A percentile compares a stretch with the other conserved stretches of the same genome.
Conservation (phyloP, 2,797 vertebrate species). For the Tiaroga cobitis region DNA sequence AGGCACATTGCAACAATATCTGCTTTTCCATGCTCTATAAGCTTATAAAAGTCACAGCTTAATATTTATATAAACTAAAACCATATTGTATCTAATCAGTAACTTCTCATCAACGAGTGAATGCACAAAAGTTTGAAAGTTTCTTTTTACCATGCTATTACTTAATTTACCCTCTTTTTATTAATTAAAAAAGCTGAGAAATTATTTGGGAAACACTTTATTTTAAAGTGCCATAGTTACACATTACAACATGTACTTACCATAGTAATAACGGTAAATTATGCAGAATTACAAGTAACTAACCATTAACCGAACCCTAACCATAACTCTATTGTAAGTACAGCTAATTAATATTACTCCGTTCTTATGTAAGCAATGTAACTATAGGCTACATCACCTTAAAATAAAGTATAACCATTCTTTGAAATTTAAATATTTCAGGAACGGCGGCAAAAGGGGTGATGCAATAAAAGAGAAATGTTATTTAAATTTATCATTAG, state of each 20-base stretch:
- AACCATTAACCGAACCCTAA: too few relatives aligned
- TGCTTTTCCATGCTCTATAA: neutral
- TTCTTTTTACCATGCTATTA: neutral
- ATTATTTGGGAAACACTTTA: neutral
- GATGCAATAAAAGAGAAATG: neutral
- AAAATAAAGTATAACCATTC: neutral
- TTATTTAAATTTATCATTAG: neutral
- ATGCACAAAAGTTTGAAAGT: neutral
- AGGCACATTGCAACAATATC: neutral
- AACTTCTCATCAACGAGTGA: neutral
- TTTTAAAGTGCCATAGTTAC: too few relatives aligned
- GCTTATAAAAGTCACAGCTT: neutral
- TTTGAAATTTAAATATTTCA: neutral
- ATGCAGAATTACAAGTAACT: too few relatives aligned
- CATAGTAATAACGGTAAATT: too few relatives aligned
- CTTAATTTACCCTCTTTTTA: neutral
- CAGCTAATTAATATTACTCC: too few relatives aligned
- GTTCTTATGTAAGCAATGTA: too few relatives aligned
- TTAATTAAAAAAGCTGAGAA: neutral
- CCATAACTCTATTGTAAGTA: too few relatives aligned
- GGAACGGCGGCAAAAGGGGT: neutral
- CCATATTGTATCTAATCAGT: neutral
- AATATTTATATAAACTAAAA: neutral
- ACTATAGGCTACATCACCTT: too few relatives aligned
- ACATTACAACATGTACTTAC: too few relatives aligned